Percentiles rank a stretch among this genome's conserved stretches.
Evolutionary conservation across 2,113 vertebrate genomes (phyloP).

Genomic region (Brachirus orientalis): DNA sequence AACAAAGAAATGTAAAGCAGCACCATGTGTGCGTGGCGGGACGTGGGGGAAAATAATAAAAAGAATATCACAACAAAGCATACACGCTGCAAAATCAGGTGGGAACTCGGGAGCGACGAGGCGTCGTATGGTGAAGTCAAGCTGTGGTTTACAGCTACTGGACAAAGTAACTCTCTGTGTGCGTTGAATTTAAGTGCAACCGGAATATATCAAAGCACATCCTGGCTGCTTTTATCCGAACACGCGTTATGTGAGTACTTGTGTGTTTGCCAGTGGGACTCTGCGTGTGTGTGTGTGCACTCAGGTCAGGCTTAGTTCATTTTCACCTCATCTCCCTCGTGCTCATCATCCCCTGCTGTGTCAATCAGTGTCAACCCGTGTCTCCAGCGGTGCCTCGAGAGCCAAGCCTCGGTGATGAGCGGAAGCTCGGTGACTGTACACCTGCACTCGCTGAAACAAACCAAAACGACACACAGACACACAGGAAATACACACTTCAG

Average conservation of each 20-base stretch:
- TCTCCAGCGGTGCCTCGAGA: conserved; percentile 58
- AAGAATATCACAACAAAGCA: conserved; percentile 38
- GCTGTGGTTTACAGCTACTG: conserved; percentile 23
- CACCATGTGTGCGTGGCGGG: conserved; percentile 28
- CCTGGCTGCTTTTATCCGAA: conserved; percentile 37
- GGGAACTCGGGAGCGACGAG: conserved; percentile 46
- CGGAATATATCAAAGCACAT: conserved; percentile 43
- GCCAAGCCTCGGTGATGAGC: conserved; percentile 56
- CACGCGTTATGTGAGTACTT: background rate
- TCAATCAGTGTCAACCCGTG: conserved; percentile 68
- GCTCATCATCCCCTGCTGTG: conserved; percentile 62
- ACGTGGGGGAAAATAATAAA: conserved; percentile 31
- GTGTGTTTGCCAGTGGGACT: background rate
- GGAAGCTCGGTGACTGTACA: conserved; percentile 32
- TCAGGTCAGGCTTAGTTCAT: conserved; percentile 68
- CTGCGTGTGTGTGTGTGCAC: conserved; percentile 11
- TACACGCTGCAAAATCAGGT: conserved; percentile 7
- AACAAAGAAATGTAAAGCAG: conserved; percentile 26
- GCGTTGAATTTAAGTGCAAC: conserved; percentile 41
- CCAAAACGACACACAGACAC: conserved; percentile 20
- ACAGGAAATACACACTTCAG: conserved; percentile 13
- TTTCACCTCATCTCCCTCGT: conserved; percentile 69
- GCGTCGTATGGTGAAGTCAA: conserved; percentile 31
- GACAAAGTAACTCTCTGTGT: conserved; percentile 30
- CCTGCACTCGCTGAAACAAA: conserved; percentile 39